These are phyloP conservation scores for Auanema freiburgensis DNA, from an alignment of 2,888 invertebrate species.

Conservation along the genomic window DNA sequence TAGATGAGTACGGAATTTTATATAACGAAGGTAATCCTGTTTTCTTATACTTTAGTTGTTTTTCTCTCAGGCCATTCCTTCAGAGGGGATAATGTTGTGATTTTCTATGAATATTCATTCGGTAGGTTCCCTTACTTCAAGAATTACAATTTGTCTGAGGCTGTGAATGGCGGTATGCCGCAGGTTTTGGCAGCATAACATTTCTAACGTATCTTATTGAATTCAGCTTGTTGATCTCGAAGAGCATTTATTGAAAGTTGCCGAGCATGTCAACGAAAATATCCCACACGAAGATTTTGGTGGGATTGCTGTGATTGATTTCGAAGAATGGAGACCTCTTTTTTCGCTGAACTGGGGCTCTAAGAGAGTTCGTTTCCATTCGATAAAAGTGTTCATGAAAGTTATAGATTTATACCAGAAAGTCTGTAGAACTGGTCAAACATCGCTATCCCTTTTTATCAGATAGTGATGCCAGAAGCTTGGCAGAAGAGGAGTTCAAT, in stretches of 20 bases:
- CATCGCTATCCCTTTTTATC: constrained; percentile 23
- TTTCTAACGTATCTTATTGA: not conserved
- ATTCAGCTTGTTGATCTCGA: constrained; percentile 18
- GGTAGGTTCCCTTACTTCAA: constrained; percentile 38
- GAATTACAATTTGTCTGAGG: constrained; percentile 16
- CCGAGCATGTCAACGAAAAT: constrained; percentile 9
- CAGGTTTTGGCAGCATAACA: constrained; percentile 23
- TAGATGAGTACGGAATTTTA: not conserved
- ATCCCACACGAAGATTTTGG: constrained; percentile 37
- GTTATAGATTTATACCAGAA: constrained; percentile 12
- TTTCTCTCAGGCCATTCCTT: constrained; percentile 25
- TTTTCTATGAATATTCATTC: constrained; percentile 40
- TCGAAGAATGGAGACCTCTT: constrained; percentile 43
- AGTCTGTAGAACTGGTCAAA: constrained; percentile 12
- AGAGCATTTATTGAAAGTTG: constrained; percentile 12
- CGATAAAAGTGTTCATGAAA: not conserved
- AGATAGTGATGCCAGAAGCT: constrained; percentile 16
- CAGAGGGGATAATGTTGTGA: constrained; percentile 29
- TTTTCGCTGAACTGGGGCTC: constrained; percentile 42
- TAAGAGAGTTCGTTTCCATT: constrained; percentile 19
- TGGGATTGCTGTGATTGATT: constrained; percentile 42
- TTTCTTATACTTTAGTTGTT: not conserved
- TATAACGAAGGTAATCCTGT: not conserved
- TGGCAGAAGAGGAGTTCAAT: constrained; percentile 27
- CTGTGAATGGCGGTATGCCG: constrained; percentile 44